Base-by-base conservation (phyloP, 37 sponge, comb jelly and placozoan species). In the Hexactinellida sp. region DNA sequence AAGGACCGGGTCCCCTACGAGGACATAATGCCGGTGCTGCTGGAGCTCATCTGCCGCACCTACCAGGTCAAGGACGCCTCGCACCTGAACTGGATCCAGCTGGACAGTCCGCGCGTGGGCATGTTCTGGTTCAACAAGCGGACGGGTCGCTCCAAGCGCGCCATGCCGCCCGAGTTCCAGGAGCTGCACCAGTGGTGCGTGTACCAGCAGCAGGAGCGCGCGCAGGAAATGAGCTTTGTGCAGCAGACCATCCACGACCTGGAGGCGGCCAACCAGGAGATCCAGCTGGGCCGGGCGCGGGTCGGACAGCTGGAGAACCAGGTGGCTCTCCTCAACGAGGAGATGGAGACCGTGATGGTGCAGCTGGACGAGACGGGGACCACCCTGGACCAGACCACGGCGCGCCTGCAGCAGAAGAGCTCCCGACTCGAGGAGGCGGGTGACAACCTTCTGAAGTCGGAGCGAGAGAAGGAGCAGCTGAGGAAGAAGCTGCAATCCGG, bases 61-160 rank as follows among this genome's bases (percentile, higher is more conserved):
- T 95, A 95, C 87, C 90, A 92, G 82, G 82, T 38, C 9, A 86
- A 84, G 82, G 93, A 95, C 71, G 71, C 90, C 34, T 93, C 96
- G 35, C 83, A 85, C 0, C 93, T 95, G 85, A 55, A 95, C 30
- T 96, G 97, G 97, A 55, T 86, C 37, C 90, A 89, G 83, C 86
- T 96, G 35, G 83, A 88, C 39, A 94, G 90, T 54, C 38, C 87
- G 19, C 63, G 84, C 35, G 89, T 86, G 37, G 94, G 90, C 24
- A 7, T 83, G 13, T 89, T 93, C 63, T 91, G 88, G 91, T 88
- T 96, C 82, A 96, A 96, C 88, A 96, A 96, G 88, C 76, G 55
- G 30, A 92, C 92, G 19, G 94, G 94, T 36, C 76, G 76, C 28
- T 63, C 76, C 76, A 63, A 63, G 0, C 47, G 82, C 9, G 82